Evolutionary conservation across 1,140 invertebrate genomes (phyloP).

Genomic region (Ooceraea biroi): DNA sequence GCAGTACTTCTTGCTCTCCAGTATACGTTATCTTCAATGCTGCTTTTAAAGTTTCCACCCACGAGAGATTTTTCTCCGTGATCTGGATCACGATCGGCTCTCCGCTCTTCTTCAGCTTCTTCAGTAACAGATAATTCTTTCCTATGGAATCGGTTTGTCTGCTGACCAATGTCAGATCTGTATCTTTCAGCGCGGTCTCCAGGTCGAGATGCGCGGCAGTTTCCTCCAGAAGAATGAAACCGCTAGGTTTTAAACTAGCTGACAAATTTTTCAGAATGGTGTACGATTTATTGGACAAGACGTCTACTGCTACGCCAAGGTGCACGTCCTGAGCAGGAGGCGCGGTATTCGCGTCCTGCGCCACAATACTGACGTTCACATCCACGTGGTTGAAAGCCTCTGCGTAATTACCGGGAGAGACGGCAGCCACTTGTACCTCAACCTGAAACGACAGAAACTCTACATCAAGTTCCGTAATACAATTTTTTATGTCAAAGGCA

Average conservation of each 20-base stretch:
- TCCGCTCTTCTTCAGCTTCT: constrained; percentile 86
- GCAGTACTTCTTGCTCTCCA: constrained; percentile 89
- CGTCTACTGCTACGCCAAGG: constrained; percentile 88
- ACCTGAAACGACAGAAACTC: constrained; percentile 70
- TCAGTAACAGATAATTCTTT: constrained; percentile 87
- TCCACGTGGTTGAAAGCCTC: constrained; percentile 86
- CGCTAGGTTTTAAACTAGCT: constrained; percentile 89
- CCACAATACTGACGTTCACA: constrained; percentile 87
- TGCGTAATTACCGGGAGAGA: constrained; percentile 83
- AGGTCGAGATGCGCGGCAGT: constrained; percentile 86
- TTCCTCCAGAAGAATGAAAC: constrained; percentile 93
- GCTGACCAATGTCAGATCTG: constrained; percentile 86
- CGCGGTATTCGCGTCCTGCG: constrained; percentile 86
- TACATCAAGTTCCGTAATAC: too few species aligned
- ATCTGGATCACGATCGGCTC: constrained; percentile 87
- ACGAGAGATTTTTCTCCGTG: constrained; percentile 90
- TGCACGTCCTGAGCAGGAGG: constrained; percentile 90
- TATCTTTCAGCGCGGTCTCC: constrained; percentile 67
- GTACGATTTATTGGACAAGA: constrained; percentile 83
- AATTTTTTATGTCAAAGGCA: too few species aligned
- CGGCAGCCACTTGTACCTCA: constrained; percentile 80
- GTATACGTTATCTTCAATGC: constrained; percentile 88
- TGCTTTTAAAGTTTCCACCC: constrained; percentile 94
- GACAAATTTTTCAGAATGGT: constrained; percentile 87
- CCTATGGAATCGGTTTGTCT: constrained; percentile 87